phyloP scores from a whole-genome alignment of 1,140 invertebrate species.

The Nylanderia fulva region DNA sequence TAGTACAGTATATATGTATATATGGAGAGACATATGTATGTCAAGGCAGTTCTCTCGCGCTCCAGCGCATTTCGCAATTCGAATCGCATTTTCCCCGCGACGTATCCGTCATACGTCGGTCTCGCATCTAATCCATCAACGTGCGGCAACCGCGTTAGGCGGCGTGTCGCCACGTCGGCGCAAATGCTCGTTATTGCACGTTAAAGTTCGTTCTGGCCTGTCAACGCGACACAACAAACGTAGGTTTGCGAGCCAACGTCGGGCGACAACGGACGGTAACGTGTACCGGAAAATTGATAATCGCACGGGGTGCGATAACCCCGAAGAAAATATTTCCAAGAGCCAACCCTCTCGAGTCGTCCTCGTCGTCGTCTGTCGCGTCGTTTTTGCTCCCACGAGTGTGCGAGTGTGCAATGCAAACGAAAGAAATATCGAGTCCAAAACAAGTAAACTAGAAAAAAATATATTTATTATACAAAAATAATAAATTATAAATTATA shows the following conservation, averaged over 20 bases:
- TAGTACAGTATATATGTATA: no score
- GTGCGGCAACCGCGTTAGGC: slow-evolving; percentile 62
- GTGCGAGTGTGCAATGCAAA: not conserved
- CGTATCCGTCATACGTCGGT: slow-evolving; percentile 74
- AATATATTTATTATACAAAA: no score
- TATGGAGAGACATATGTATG: not conserved
- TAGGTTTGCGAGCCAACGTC: slow-evolving; percentile 56
- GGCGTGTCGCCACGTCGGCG: slow-evolving; percentile 67
- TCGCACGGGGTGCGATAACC: slow-evolving; percentile 46
- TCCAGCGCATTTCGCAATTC: slow-evolving; percentile 39
- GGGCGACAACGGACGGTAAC: slow-evolving; percentile 37
- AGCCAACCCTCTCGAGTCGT: slow-evolving; percentile 12
- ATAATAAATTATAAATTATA: no score
- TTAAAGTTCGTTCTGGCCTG: slow-evolving; percentile 71
- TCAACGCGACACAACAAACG: slow-evolving; percentile 68
- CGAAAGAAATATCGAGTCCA: not conserved
- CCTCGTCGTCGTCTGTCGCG: not conserved
- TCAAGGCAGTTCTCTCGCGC: slow-evolving; percentile 3
- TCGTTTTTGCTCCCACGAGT: not conserved
- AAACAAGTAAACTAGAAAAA: not conserved
- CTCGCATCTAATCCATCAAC: slow-evolving; percentile 76
- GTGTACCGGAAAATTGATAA: slow-evolving; percentile 61
- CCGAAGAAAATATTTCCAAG: slow-evolving; percentile 48
- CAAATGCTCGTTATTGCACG: slow-evolving; percentile 72
- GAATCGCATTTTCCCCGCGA: slow-evolving; percentile 68